Percentiles rank a stretch among this genome's conserved stretches.
Conservation (phyloP, 1,140 invertebrate genomes). For the Portunus trituberculatus region DNA sequence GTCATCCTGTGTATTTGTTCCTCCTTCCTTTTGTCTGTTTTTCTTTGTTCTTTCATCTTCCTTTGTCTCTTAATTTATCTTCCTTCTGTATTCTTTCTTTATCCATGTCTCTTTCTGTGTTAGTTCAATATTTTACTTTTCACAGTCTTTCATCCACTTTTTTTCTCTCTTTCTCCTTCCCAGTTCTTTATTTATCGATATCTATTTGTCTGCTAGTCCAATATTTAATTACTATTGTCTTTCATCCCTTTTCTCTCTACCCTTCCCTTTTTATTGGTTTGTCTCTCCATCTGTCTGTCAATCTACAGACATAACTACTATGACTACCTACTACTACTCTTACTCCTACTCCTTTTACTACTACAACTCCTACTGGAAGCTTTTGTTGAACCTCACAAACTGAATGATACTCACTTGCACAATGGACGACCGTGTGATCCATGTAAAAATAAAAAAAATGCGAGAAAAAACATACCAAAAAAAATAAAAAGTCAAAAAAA, state of each 20-base stretch:
- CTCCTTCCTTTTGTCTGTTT: too few relatives aligned
- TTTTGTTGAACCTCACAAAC: constrained; percentile 46
- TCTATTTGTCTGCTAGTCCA: too few relatives aligned
- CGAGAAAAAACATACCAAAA: neutral
- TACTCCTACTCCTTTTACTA: too few relatives aligned
- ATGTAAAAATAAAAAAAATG: constrained; percentile 32
- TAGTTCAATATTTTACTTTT: too few relatives aligned
- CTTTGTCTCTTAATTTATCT: too few relatives aligned
- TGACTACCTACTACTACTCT: neutral
- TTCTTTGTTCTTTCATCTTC: too few relatives aligned
- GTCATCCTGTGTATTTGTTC: too few relatives aligned
- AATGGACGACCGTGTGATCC: constrained; percentile 59
- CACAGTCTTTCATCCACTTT: too few relatives aligned
- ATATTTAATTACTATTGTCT: too few relatives aligned
- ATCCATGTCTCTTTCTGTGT: too few relatives aligned
- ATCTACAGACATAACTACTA: neutral
- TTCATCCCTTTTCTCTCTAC: neutral
- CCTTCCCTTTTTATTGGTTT: neutral
- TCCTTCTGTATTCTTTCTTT: too few relatives aligned
- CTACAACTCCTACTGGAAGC: neutral
- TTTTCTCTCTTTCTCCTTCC: neutral
- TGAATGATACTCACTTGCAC: constrained; percentile 43
- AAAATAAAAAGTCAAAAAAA: neutral
- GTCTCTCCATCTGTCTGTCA: neutral
- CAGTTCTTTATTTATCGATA: too few relatives aligned